Evolutionary conservation across 2,113 vertebrate species (phyloP).

Genomic region (Agapornis roseicollis): DNA sequence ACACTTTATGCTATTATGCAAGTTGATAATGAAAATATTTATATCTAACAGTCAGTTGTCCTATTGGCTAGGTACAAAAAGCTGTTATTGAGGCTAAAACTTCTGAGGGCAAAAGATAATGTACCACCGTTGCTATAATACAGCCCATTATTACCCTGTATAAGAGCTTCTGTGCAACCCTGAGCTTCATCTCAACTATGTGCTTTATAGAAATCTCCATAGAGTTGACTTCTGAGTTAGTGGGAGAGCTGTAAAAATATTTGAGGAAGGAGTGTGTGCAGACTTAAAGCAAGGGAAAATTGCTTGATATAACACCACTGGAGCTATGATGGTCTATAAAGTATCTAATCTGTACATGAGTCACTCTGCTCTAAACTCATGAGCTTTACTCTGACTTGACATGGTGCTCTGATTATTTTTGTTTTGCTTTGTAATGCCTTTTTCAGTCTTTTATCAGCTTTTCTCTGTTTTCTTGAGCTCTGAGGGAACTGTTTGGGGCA

Average conservation of each 20-base stretch:
- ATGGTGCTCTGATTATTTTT: background rate
- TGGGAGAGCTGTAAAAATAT: constrained; percentile 12
- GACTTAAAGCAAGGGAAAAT: background rate
- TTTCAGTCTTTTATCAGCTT: background rate
- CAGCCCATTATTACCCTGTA: background rate
- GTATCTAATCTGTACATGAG: background rate
- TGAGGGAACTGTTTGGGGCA: background rate
- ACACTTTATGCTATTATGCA: background rate
- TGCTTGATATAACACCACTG: background rate
- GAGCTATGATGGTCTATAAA: background rate
- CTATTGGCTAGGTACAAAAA: background rate
- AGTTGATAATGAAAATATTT: background rate
- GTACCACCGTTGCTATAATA: background rate
- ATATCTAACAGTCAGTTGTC: background rate
- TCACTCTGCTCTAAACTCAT: background rate
- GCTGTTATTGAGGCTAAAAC: background rate
- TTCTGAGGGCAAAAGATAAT: background rate
- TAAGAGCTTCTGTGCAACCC: background rate
- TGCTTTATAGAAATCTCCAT: background rate
- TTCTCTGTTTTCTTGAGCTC: background rate
- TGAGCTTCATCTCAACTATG: background rate
- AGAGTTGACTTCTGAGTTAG: background rate
- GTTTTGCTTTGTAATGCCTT: background rate
- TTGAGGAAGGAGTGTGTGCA: constrained; percentile 18
- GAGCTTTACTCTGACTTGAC: background rate